Evolutionary conservation across 2,113 vertebrate species (phyloP), one percentile per base, ranked within the genome.

Genomic region (Bothrops jararaca): DNA sequence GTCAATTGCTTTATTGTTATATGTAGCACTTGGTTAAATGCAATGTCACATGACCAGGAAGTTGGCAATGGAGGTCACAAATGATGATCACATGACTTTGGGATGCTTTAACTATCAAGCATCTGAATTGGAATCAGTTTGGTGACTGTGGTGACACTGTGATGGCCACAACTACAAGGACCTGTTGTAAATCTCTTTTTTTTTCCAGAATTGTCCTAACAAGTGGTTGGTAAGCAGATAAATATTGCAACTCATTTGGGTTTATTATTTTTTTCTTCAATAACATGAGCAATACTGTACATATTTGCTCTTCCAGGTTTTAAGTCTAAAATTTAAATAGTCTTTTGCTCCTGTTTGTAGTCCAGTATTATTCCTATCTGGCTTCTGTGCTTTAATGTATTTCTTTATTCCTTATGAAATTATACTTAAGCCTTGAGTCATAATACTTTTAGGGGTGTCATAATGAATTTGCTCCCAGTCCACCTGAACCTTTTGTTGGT

Each of bases 231-330:
- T 20, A 74, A 74, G n/a, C 13, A 34, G 5, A n/a, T 74, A 74
- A 34, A 74, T 74, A 88, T 88, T 90, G 89, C 0, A 4, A 94
- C 87, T 85, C 94, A 93, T 52, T 69, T 85, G 86, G 92, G 93
- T 89, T 42, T 89, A 23, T 93, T 93, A 92, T 95, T 94, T 34
- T 34, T 20, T 20, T 74, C 15, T 74, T 39, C 69, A 74, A 7
- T 34, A 39, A 74, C 69, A 74, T 74, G 12, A 74, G 12, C 13
- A 74, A 74, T 34, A 18, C 64, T 74, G 69, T 34, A 74, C 5
- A 34, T 74, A 34, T 74, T 74, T 39, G n/a, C 69, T 34, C 5
- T 74, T 74, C n/a, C n/a, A 74, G 13, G n/a, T 34, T 74, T 74
- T 74, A 34, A 74, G 12, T 74, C n/a, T n/a, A 74, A 74, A 34